Percentiles rank a stretch among this genome's conserved stretches.
Conservation (phyloP, 2,888 invertebrate genomes). For the Julus scanicus region DNA sequence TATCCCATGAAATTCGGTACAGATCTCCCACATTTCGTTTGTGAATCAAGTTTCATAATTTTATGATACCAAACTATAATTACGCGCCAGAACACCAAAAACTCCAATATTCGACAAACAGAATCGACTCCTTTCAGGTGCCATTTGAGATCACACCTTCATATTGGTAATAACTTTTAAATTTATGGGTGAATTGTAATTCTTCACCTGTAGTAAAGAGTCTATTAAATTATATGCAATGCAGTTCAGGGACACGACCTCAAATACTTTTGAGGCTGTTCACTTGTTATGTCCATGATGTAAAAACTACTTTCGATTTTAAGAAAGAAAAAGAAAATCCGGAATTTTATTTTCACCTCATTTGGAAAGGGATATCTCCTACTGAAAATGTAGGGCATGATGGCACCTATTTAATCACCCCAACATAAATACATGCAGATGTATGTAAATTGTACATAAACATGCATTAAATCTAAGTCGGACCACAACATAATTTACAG, state of each 20-base stretch:
- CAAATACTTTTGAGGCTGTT: constrained; percentile 20
- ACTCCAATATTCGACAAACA: no score
- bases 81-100: no score
- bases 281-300: not conserved
- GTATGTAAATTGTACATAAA: no score
- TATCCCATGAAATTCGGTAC: no score
- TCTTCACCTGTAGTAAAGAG: not conserved
- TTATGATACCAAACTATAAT: no score
- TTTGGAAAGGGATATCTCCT: not conserved
- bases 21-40: no score
- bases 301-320: not conserved
- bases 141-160: not conserved
- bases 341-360: not conserved
- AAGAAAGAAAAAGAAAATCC: constrained; percentile 17
- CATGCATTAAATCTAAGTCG: no score
- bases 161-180: not conserved
- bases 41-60: no score
- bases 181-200: not conserved
- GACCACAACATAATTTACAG: no score
- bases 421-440: no score
- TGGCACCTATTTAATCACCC: no score
- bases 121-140: not conserved
- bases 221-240: not conserved
- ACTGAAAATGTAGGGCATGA: not conserved
- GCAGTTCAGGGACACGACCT: constrained; percentile 32